Percentiles rank a stretch among this genome's conserved stretches.
These are phyloP conservation scores for Ennomos erosarius DNA, from an alignment of 2,888 invertebrate species.

Conservation along the genomic window DNA sequence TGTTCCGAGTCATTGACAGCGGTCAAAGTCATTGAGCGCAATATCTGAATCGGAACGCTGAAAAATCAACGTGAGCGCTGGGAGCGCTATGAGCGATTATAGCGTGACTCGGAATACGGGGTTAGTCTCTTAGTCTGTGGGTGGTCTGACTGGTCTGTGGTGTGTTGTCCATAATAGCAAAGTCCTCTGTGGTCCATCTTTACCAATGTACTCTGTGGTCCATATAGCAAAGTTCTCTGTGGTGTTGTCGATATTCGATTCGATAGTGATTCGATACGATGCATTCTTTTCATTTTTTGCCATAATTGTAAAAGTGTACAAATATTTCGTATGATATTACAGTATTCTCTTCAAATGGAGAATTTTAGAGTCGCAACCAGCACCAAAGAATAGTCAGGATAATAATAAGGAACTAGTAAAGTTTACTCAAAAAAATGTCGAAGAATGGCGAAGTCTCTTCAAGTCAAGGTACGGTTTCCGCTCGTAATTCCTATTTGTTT, in stretches of 20 bases:
- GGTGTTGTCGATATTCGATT: conserved; percentile 50
- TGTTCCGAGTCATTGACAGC: too few species aligned
- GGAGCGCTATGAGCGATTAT: too few species aligned
- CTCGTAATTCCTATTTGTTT: conserved; percentile 38
- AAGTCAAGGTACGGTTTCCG: conserved; percentile 80
- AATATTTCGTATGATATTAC: conserved; percentile 38
- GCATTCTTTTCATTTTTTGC: conserved; percentile 56
- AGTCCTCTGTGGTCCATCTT: too few species aligned
- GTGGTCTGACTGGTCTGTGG: too few species aligned
- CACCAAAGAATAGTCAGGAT: conserved; percentile 65
- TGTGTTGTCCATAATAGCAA: too few species aligned
- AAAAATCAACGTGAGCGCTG: too few species aligned
- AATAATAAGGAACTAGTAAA: conserved; percentile 44
- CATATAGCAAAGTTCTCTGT: too few species aligned
- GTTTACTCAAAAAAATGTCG: conserved; percentile 85
- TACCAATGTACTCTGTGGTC: too few species aligned
- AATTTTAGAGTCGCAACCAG: conserved; percentile 56
- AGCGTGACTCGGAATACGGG: too few species aligned
- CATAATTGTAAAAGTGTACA: conserved; percentile 52
- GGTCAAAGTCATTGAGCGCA: too few species aligned
- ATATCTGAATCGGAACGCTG: too few species aligned
- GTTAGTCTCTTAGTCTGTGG: too few species aligned
- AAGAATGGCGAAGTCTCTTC: conserved; percentile 89
- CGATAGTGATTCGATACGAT: conserved; percentile 39
- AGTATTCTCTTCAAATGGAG: conserved; percentile 70